Conservation (phyloP, 2,113 vertebrate species). For the Pagrus major region DNA sequence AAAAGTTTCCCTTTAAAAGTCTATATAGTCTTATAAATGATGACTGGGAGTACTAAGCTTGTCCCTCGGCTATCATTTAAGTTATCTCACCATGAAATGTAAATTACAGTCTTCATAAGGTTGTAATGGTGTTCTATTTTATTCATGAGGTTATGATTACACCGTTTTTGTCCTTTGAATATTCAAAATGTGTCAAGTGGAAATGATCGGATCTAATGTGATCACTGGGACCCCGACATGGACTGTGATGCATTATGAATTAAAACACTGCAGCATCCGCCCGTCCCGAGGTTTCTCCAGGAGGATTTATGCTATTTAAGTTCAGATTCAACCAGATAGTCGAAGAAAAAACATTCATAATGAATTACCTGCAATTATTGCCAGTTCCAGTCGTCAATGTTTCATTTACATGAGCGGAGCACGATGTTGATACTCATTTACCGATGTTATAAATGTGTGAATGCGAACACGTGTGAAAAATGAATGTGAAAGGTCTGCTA, state of each 20-base stretch:
- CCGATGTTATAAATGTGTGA: constrained; percentile 49
- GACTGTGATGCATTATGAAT: constrained; percentile 64
- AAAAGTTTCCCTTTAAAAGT: constrained; percentile 70
- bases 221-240: constrained; percentile 51
- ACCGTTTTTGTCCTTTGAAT: constrained; percentile 71
- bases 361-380: constrained; percentile 63
- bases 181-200: constrained; percentile 71
- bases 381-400: background rate
- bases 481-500: constrained; percentile 46
- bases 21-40: constrained; percentile 63
- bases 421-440: constrained; percentile 49
- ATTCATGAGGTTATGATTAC: constrained; percentile 80
- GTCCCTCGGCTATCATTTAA: constrained; percentile 64
- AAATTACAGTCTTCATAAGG: constrained; percentile 74
- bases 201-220: constrained; percentile 65
- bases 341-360: constrained; percentile 44
- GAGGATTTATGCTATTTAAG: constrained; percentile 53
- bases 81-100: constrained; percentile 65
- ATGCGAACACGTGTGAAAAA: constrained; percentile 45
- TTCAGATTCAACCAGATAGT: constrained; percentile 34
- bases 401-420: constrained; percentile 43
- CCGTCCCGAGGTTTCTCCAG: constrained; percentile 17
- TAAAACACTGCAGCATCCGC: constrained; percentile 31
- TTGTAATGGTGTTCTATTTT: constrained; percentile 74
- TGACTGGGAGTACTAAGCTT: constrained; percentile 46